phyloP scores from a whole-genome alignment of 2,797 vertebrate genomes.

The Acrocephalus scirpaceus region DNA sequence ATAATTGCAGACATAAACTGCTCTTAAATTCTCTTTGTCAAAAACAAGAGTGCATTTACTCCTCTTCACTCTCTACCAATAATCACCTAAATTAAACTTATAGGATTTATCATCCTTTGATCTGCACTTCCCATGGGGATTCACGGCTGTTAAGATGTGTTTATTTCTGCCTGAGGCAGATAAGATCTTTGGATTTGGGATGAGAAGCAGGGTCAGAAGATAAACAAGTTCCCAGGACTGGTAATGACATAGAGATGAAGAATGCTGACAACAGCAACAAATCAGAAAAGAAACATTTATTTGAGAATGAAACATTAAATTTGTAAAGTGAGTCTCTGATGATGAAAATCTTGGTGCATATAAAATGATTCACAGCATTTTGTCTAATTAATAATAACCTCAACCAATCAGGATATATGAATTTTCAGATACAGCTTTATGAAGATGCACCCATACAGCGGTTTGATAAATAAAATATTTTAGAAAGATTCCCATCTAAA shows the following conservation, averaged over 20 bases:
- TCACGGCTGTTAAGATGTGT: background rate
- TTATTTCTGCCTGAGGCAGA: slow-evolving; percentile 27
- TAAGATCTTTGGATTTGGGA: slow-evolving; percentile 25
- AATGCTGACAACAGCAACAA: background rate
- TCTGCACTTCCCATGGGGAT: background rate
- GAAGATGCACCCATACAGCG: background rate
- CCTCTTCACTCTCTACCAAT: background rate
- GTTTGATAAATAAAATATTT: background rate
- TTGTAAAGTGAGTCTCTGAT: background rate
- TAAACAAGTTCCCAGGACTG: slow-evolving; percentile 26
- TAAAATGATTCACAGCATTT: background rate
- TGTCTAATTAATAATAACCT: background rate
- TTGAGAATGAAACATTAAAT: background rate
- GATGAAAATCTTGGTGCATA: background rate
- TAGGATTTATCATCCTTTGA: slow-evolving; percentile 3
- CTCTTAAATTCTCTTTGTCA: background rate
- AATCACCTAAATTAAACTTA: slow-evolving; percentile 31
- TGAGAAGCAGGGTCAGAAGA: slow-evolving; percentile 26
- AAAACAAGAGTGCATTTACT: background rate
- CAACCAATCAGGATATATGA: background rate
- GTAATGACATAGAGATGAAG: background rate
- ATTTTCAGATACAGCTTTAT: background rate
- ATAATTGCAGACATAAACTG: background rate
- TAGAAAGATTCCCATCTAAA: background rate
- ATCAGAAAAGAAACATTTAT: background rate